A percentile compares a stretch with the other conserved stretches of the same genome.
These are phyloP conservation scores for Nomada fucata DNA, from an alignment of 2,888 invertebrate species.

Conservation along the genomic window DNA sequence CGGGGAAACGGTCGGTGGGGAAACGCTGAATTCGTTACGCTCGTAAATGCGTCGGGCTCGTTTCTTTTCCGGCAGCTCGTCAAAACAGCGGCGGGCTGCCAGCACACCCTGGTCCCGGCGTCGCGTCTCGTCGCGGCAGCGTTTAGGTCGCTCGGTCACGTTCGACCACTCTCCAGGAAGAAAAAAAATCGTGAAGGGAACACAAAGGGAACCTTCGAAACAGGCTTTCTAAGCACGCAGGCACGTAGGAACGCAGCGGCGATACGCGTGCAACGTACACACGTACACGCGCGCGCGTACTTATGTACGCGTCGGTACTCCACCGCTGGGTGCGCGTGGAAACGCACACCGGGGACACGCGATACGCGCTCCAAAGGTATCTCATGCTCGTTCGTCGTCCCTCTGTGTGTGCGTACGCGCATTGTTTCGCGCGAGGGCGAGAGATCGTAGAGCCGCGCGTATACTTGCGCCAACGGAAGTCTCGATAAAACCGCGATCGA, in stretches of 20 bases:
- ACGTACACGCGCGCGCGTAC: neutral
- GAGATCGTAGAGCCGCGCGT: neutral
- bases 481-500: neutral
- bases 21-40: constrained; percentile 45
- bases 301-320: constrained; percentile 13
- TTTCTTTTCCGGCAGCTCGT: constrained; percentile 37
- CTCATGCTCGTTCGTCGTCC: constrained; percentile 51
- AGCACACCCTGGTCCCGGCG: neutral
- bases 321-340: constrained; percentile 34
- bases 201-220: constrained; percentile 31
- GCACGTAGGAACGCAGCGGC: constrained; percentile 28
- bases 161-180: constrained; percentile 58
- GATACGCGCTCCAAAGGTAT: constrained; percentile 49
- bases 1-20: constrained; percentile 16
- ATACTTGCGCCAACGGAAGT: neutral
- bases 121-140: neutral
- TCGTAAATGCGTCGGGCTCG: constrained; percentile 39
- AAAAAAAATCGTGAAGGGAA: constrained; percentile 23
- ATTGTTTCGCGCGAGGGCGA: constrained; percentile 48
- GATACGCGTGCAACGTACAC: constrained; percentile 5
- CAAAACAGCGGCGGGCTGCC: constrained; percentile 33
- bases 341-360: constrained; percentile 49
- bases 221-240: constrained; percentile 20
- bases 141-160: constrained; percentile 63
- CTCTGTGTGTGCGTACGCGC: neutral